Base-by-base conservation (phyloP, 2,888 invertebrate genomes). In the Nezara viridula region DNA sequence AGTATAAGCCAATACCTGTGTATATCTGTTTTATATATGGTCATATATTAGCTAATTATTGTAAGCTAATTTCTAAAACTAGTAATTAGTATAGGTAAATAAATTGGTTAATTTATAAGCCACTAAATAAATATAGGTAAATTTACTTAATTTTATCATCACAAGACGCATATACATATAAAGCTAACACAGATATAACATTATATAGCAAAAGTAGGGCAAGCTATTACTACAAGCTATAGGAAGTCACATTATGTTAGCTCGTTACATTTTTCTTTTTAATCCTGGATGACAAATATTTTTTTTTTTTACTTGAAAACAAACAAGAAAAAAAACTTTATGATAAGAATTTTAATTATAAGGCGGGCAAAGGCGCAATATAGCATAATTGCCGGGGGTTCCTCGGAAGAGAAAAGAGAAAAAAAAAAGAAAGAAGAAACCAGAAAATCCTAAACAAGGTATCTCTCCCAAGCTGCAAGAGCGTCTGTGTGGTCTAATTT, bases 371-470 rank as follows among this genome's bases (percentile, higher is more conserved):
- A 73, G 37, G 37, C 16, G 66, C 66, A 73, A 73, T 73, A 32
- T 37, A 73, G 37, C 66, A 73, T 73, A 73, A 73, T 73, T 73
- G 66, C 66, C 10, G 19, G 37, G 60, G 37, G 32, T 37, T 37
- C 24, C 66, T 73, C 66, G 66, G 66, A 21, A 73, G 66, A 73
- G 19, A 73, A 37, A 73, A 37, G 66, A 37, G 32, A 47, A 81
- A 77, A 24, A 77, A 44, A 44, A 24, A 81, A 16, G 44, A 44
- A 81, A 44, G 44, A 44, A 47, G 40, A 47, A 44, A 81, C 12
- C 81, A 47, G 81, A 81, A 44, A 81, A 81, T 81, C n/a, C 81
- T 81, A 81, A 81, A 81, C 44, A 81, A 81, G 81, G 81, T n/a
- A 44, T 44, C 37, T 27, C 66, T 32, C 16, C 32, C 44, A n/a